phyloP scores from a whole-genome alignment of 2,113 vertebrate genomes.

The Suricata suricatta region DNA sequence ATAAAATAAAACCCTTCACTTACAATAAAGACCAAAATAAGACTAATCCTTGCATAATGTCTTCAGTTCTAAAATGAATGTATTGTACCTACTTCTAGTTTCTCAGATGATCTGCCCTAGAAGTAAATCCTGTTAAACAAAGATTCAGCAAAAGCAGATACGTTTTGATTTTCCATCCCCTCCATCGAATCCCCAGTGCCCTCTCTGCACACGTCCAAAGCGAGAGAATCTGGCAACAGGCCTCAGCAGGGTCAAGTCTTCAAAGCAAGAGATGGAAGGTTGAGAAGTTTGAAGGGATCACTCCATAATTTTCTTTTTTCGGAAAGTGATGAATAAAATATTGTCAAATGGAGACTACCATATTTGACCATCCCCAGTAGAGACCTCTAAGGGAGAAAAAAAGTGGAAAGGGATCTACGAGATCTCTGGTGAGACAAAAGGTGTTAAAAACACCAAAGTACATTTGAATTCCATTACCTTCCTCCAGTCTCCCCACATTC shows the following conservation, averaged over 20 bases:
- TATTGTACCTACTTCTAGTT: not conserved
- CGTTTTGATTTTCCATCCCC: not conserved
- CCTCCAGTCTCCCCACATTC: slow-evolving; percentile 21
- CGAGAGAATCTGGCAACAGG: not conserved
- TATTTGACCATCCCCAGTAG: not conserved
- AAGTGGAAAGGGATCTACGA: slow-evolving; percentile 23
- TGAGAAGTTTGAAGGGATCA: not conserved
- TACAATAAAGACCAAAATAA: slow-evolving; percentile 25
- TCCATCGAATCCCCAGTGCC: not conserved
- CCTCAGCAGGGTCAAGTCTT: slow-evolving; percentile 17
- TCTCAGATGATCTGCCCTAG: not conserved
- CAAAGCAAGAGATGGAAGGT: not conserved
- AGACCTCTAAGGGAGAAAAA: slow-evolving; percentile 41
- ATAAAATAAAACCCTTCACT: slow-evolving; percentile 1
- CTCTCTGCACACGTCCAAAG: not conserved
- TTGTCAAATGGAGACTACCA: not conserved
- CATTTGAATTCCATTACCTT: slow-evolving; percentile 4
- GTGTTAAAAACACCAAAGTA: not conserved
- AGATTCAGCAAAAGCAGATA: not conserved
- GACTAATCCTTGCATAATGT: not conserved
- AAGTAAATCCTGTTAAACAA: not conserved
- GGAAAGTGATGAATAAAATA: not conserved
- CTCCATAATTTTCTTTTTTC: not conserved
- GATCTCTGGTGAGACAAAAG: slow-evolving; percentile 10
- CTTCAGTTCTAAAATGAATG: not conserved